Evolutionary conservation across 2,888 invertebrate genomes (phyloP).

Genomic region (Oxyteleia sp.): DNA sequence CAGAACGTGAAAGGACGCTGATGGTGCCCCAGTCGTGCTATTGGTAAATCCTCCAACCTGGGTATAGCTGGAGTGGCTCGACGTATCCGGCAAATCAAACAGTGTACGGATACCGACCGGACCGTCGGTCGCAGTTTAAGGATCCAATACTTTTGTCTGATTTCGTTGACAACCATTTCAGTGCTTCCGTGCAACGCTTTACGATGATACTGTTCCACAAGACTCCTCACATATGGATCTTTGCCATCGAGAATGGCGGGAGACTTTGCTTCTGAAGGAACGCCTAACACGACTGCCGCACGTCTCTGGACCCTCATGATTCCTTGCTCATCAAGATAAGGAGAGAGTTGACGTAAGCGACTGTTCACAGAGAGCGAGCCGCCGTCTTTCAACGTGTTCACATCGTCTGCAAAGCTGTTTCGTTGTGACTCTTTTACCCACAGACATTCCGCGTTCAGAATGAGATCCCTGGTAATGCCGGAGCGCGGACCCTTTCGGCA

Average conservation of each 20-base stretch:
- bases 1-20: too few relatives aligned
- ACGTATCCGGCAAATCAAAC: constrained; percentile 58
- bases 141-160: constrained; percentile 23
- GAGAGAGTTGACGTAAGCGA: constrained; percentile 5
- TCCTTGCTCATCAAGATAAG: background rate
- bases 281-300: background rate
- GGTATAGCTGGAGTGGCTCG: constrained; percentile 41
- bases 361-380: background rate
- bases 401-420: background rate
- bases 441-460: background rate
- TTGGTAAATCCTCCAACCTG: too few relatives aligned
- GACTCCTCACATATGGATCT: background rate
- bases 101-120: background rate
- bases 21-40: too few relatives aligned
- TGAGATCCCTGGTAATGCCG: background rate
- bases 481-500: background rate
- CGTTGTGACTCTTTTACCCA: background rate
- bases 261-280: background rate
- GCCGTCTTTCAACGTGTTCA: background rate
- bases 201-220: background rate
- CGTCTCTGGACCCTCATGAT: constrained; percentile 13
- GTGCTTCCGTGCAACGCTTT: constrained; percentile 3
- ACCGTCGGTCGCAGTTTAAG: background rate
- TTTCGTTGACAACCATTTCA: constrained; percentile 22
- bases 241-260: constrained; percentile 6